Base-by-base conservation (phyloP, 2,888 invertebrate genomes). In the Lasioglossum calceatum region DNA sequence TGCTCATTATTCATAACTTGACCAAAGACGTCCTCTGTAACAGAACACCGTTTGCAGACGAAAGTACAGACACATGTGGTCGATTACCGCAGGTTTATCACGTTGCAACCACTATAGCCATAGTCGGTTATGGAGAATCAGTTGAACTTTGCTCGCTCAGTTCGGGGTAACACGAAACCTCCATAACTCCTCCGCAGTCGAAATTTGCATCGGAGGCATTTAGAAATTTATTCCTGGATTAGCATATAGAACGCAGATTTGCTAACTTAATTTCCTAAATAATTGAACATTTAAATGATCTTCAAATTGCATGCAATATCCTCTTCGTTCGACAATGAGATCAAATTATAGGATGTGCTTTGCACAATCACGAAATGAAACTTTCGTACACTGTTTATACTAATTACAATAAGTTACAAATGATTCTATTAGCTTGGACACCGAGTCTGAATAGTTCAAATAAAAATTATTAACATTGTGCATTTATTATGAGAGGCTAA, bases 11-110 rank as follows among this genome's bases (percentile, higher is more conserved):
- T 80, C 73, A 77, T 36, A 72, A 75, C 61, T 42, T 70, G 50
- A 67, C 50, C 54, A 44, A 47, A 36, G 32, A 72, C 78, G 78
- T 73, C 67, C 72, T 61, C 50, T 67, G 82, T 73, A 81, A 82
- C 70, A 7, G 61, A 42, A 88, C 64, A 64, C 79, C 61, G 27
- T 78, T 87, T 72, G 73, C 79, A 74, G n/a, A 77, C 32, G 67
- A 23, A 76, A 54, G 82, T 76, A 44, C 42, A 47, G 77, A 76
- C 71, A 82, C 39, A 64, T 19, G 47, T 70, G 58, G 71, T 81
- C 58, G 27, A 76, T 77, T 64, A 73, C 70, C 42, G 58, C 80
- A 54, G 75, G 71, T 71, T 81, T 71, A 86, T 76, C 82, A 71
- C 79, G 75, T 79, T 61, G 80, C 77, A 16, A 76, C n/a, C 27